Conservation (phyloP, 2,888 invertebrate species). For the Nephrotoma flavescens region DNA sequence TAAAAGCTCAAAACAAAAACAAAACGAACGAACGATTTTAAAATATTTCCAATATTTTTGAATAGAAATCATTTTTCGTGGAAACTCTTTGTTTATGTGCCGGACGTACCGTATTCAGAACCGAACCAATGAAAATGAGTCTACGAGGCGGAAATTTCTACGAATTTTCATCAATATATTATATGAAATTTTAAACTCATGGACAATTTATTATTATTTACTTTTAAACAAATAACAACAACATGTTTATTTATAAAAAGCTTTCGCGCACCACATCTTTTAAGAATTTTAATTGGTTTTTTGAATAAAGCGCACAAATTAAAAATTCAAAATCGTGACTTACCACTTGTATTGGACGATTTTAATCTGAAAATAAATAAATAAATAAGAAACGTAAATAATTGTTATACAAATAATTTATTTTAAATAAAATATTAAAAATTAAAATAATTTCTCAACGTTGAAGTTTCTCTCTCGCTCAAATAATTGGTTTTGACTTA, state of each 20-base stretch:
- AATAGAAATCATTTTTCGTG: too few species aligned
- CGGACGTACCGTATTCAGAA: too few species aligned
- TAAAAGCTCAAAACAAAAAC: too few species aligned
- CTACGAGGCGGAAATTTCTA: too few species aligned
- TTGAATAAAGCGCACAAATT: neutral
- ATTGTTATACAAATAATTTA: neutral
- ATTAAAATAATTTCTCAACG: neutral
- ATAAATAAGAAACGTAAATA: neutral
- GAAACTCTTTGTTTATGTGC: too few species aligned
- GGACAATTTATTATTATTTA: neutral
- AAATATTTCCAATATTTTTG: too few species aligned
- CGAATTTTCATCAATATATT: too few species aligned
- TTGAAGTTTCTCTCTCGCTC: neutral
- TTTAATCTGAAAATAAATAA: slow-evolving; percentile 29
- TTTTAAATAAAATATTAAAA: neutral
- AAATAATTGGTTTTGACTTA: slow-evolving; percentile 1
- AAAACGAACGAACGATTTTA: too few species aligned
- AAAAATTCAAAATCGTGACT: slow-evolving; percentile 15
- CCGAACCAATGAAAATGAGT: too few species aligned
- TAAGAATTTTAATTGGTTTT: neutral
- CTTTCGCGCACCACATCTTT: neutral
- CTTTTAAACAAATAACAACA: neutral
- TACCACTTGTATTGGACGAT: slow-evolving; percentile 33
- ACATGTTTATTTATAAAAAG: neutral
- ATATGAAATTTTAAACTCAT: too few species aligned